A percentile compares a stretch with the other conserved stretches of the same genome.
These are phyloP conservation scores for Argyrosomus regius DNA, from an alignment of 2,797 vertebrate genomes.

Conservation along the genomic window DNA sequence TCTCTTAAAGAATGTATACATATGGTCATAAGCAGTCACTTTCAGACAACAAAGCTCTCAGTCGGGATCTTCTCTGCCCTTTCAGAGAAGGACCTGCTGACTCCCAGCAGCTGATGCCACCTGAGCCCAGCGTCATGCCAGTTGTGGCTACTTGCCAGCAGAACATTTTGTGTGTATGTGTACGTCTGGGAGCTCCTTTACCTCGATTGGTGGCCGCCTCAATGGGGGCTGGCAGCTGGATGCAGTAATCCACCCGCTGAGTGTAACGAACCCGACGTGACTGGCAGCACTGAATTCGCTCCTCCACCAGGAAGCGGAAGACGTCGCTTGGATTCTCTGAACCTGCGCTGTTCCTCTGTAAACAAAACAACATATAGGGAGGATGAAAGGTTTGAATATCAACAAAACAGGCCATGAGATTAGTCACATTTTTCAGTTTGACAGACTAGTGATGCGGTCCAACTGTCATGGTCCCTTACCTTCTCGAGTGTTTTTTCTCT, in stretches of 20 bases:
- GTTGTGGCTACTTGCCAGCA: slow-evolving; percentile 14
- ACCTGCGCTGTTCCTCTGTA: slow-evolving; percentile 93
- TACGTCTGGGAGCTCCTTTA: slow-evolving; percentile 59
- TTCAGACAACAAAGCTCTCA: neutral
- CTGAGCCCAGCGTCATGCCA: slow-evolving; percentile 24
- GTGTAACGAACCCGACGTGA: slow-evolving; percentile 94
- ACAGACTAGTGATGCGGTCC: neutral
- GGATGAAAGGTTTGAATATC: neutral
- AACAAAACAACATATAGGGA: neutral
- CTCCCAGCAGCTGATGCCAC: slow-evolving; percentile 24
- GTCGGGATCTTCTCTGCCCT: slow-evolving; percentile 33
- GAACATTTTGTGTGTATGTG: neutral
- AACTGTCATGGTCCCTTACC: no score
- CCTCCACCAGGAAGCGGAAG: slow-evolving; percentile 97
- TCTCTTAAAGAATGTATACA: neutral
- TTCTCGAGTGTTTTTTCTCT: no score
- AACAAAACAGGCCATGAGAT: neutral
- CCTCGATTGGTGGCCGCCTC: slow-evolving; percentile 97
- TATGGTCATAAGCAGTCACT: neutral
- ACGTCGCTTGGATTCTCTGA: slow-evolving; percentile 95
- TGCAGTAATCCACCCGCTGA: slow-evolving; percentile 95
- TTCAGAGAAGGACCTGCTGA: slow-evolving; percentile 29
- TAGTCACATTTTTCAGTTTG: neutral
- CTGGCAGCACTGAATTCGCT: slow-evolving; percentile 96
- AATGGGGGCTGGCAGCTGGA: slow-evolving; percentile 94